Evolutionary conservation across 2,113 vertebrate genomes (phyloP).

Genomic region (Lynx canadensis): DNA sequence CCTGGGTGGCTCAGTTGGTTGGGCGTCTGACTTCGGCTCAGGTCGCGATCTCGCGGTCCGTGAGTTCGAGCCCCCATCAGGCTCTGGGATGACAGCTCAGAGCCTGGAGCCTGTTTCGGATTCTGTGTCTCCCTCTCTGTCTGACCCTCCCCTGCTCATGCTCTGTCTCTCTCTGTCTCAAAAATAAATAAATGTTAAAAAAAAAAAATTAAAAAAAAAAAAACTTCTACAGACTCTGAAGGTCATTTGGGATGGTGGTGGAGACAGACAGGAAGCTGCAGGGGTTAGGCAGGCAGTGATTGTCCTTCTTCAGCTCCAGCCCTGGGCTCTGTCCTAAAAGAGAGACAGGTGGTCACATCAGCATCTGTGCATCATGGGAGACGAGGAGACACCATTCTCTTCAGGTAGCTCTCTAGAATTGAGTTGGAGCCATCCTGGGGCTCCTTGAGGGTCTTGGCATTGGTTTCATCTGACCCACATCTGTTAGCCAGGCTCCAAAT

Average conservation of each 20-base stretch:
- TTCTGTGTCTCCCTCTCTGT: too few relatives aligned
- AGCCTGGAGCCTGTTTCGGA: too few relatives aligned
- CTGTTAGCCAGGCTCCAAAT: background rate
- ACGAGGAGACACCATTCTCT: background rate
- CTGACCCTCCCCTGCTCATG: too few relatives aligned
- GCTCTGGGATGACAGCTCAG: too few relatives aligned
- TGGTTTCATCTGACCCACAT: background rate
- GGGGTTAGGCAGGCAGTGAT: background rate
- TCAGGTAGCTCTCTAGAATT: background rate
- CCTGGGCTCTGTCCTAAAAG: background rate
- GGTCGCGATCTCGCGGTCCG: too few relatives aligned
- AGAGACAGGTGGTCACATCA: background rate
- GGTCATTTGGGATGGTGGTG: background rate
- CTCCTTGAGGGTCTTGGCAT: background rate
- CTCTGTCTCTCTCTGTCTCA: too few relatives aligned
- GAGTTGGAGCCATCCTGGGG: background rate
- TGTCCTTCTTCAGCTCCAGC: background rate
- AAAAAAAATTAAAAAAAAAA: too few relatives aligned
- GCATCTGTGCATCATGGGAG: background rate
- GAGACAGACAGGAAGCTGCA: background rate
- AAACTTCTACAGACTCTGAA: background rate
- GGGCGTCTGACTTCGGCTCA: too few relatives aligned
- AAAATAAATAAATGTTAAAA: too few relatives aligned
- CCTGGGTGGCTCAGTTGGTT: too few relatives aligned
- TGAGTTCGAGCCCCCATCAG: too few relatives aligned